Evolutionary conservation across 2,113 vertebrate species (phyloP), one percentile per base, ranked within the genome.

Genomic region (Tretioscincus oriximinensis): DNA sequence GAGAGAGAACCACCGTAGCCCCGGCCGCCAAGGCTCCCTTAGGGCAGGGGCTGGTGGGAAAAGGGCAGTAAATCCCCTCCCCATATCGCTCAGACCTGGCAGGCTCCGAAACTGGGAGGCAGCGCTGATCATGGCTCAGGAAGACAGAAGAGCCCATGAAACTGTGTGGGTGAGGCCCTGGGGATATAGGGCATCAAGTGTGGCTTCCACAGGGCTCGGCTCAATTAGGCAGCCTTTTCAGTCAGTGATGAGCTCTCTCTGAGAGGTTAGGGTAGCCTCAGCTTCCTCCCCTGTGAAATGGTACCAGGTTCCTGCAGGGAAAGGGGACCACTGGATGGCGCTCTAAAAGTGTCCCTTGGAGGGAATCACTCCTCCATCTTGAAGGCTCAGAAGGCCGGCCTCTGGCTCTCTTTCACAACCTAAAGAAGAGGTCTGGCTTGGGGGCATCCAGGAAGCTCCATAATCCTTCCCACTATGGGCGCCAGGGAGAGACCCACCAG

Each of bases 201-300:
- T 77, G 22, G 64, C 21, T 3, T 22, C 20, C 9, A 67, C 29
- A 4, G 47, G 66, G 49, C 66, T 45, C 63, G 49, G 41, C 66
- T 47, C 35, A 65, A 35, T 20, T 65, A 31, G n/a, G 26, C 4
- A 1, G n/a, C 22, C 16, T 85, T 31, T 73, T 20, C 24, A 1
- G 14, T 2, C 11, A 31, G 51, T 7, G 51, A 24, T 16, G n/a
- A 41, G 2, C 35, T 41, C 35, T 41, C 35, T 41, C 35, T 41
- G 35, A 41, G 35, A 4, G 3, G 54, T 14, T 58, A 3, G 14
- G 51, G 10, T 9, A 16, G 54, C 54, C 54, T 79, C 66, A 2
- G 7, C 35, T 88, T 85, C 72, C 54, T 63, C 64, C 9, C n/a
- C 31, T 47, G 54, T 28, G 63, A 71, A 79, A 72, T 26, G 1